A percentile compares a stretch with the other conserved stretches of the same genome.
phyloP scores from a whole-genome alignment of 2,113 vertebrate genomes.

The Murina feae region DNA sequence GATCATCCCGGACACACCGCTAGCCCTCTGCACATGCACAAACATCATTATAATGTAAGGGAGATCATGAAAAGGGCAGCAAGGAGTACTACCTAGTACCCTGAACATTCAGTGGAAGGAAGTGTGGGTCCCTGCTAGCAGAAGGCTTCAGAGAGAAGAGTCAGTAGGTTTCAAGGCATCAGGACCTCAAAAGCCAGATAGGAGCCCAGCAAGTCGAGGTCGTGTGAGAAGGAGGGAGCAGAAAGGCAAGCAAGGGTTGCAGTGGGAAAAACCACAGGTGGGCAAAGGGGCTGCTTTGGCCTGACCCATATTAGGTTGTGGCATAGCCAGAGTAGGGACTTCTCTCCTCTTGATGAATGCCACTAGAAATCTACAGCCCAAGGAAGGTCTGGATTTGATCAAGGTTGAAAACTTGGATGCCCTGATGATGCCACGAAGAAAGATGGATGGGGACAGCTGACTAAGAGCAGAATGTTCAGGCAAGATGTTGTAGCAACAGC shows the following conservation, averaged over 20 bases:
- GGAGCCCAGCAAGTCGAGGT: background rate
- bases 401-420: background rate
- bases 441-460: background rate
- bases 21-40: background rate
- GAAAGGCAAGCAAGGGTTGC: background rate
- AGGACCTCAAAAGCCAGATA: background rate
- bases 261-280: background rate
- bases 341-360: background rate
- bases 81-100: background rate
- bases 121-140: fast-evolving
- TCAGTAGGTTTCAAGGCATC: background rate
- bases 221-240: background rate
- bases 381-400: too few species aligned
- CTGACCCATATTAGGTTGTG: background rate
- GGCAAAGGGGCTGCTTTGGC: background rate
- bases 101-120: background rate
- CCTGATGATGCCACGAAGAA: background rate
- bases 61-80: background rate
- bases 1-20: background rate
- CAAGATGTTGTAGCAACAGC: background rate
- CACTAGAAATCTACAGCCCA: background rate
- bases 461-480: background rate
- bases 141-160: background rate
- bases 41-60: background rate
- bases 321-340: background rate